phyloP scores from a whole-genome alignment of 2,113 vertebrate genomes.

The Turnix velox region DNA sequence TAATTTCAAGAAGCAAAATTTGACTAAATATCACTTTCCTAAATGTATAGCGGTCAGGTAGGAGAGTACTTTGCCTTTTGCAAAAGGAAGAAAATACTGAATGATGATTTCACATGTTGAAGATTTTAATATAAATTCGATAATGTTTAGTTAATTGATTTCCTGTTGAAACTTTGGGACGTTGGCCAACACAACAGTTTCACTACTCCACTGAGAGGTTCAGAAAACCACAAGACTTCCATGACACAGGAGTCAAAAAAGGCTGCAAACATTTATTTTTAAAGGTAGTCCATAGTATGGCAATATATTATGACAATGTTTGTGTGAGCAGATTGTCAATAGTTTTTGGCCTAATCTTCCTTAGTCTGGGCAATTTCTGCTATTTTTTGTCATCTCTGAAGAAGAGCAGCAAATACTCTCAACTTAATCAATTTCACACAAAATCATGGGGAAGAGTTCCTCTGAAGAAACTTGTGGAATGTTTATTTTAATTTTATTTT shows the following conservation, averaged over 20 bases:
- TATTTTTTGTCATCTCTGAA: neutral
- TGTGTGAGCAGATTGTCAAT: neutral
- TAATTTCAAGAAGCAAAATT: neutral
- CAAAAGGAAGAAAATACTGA: neutral
- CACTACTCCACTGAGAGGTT: neutral
- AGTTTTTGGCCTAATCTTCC: neutral
- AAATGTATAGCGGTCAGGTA: neutral
- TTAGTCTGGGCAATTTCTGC: neutral
- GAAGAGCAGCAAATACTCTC: neutral
- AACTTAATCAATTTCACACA: neutral
- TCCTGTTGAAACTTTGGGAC: neutral
- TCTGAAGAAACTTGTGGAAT: neutral
- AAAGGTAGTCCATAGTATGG: neutral
- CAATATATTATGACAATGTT: neutral
- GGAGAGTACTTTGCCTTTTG: neutral
- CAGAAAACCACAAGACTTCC: neutral
- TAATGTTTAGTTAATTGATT: neutral
- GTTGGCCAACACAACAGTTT: neutral
- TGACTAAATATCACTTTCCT: neutral
- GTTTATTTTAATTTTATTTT: neutral
- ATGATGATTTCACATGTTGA: neutral
- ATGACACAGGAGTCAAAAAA: neutral
- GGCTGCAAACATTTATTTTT: neutral
- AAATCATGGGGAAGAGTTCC: neutral
- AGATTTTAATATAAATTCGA: neutral